Base-by-base conservation (phyloP, 2,797 vertebrate species). In the Argyrosomus regius region DNA sequence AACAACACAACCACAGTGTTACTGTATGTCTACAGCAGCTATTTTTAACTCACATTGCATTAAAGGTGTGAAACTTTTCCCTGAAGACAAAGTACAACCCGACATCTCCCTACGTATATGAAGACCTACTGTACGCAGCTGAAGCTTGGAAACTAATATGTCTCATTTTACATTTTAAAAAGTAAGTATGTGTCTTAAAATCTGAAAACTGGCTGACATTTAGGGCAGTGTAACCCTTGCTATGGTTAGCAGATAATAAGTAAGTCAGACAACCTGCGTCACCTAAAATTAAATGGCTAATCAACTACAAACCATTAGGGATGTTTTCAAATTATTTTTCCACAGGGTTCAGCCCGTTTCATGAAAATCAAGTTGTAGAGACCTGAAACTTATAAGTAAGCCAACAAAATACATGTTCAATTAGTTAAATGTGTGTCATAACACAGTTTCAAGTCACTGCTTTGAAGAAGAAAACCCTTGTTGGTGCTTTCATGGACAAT, bases 21-120 rank as follows among this genome's bases (percentile, higher is more conserved):
- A 18, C 17, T 6, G 17, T 35, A 66, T 22, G 31, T 80, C 31
- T 11, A 65, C 49, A 31, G 60, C 22, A 62, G 60, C 53, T 68
- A 72, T 77, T 70, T 81, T 72, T 68, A 73, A 17, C 35, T 52
- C 4, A 6, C 50, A 35, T 59, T 45, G 63, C 49, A 46, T 68
- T 73, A 50, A 80, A 83, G 26, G 72, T 22, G 52, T 60, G 63
- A 71, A 14, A 49, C 18, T 63, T 68, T 18, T 73, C 7, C 68
- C 48, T 0, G 16, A 59, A 63, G 67, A 60, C 46, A 65, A 56
- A 35, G 20, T 9, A 41, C 61, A 58, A 28, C 9, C 17, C 7
- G 49, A 60, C 16, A 28, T 26, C 41, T n/a, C 66, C 18, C 26
- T 31, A 9, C 13, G 43, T 14, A 39, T n/a, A 18, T 28, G 18